Evolutionary conservation across 2,797 vertebrate genomes (phyloP), one percentile per base, ranked within the genome.

Genomic region (Sciurus vulgaris): DNA sequence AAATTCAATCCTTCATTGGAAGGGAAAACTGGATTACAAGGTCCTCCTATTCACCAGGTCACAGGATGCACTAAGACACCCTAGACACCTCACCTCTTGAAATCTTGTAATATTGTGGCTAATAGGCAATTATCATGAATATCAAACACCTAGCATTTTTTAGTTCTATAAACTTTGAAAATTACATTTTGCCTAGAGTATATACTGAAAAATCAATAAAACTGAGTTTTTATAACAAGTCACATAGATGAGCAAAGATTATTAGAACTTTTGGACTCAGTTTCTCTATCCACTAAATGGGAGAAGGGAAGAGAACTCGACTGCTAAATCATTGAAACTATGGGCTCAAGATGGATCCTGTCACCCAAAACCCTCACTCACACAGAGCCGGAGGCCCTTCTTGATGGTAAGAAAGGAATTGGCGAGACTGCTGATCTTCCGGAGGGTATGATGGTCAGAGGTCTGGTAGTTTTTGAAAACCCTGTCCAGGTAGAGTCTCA

Each of bases 351-450:
- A 70, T 76, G 35, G 5, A 54, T 51, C 9, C 8, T 77, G 35
- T 84, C 59, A 85, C 56, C 83, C 74, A 72, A 65, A n/a, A 77
- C 38, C 14, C 51, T 63, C 77, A 97, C 98, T 98, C 96, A 98
- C 98, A 96, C 98, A 98, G 70, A 98, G 72, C 14, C 67, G 84
- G 33, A 98, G 96, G 28, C 97, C 93, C 88, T 92, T 97, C 91
- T 96, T 97, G 76, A 98, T 93, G 41, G 90, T 91, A 51, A 98
- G 96, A 82, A 98, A 97, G 88, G 97, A 95, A 82, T 98, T 98
- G 76, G 98, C 97, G 0, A 98, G 97, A 56, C 88, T 81, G 92
- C 97, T 98, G 90, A 97, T 92, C 73, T 94, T 98, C 83, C 88
- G 91, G 63, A 89, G 96, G 20, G 91, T 84, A 0, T 77, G 89